Conservation (phyloP, 1,140 invertebrate species). For the Procambarus virginalis region DNA sequence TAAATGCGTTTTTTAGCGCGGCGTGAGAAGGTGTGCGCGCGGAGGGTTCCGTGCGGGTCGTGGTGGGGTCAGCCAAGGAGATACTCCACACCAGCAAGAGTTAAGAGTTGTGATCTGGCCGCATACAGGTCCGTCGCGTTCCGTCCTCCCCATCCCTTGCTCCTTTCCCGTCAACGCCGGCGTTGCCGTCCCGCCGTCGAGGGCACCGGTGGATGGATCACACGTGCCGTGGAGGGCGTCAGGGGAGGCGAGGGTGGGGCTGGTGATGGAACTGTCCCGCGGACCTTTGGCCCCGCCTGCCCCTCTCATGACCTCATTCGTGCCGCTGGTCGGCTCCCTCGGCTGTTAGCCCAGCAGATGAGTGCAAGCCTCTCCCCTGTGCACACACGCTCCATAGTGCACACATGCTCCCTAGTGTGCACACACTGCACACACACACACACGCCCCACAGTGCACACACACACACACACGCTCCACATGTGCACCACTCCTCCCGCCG, state of each 20-base stretch:
- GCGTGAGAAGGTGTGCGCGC: background rate
- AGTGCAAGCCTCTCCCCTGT: conserved; percentile 47
- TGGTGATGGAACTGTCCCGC: conserved; percentile 37
- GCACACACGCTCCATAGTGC: conserved; percentile 33
- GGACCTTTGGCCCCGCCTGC: conserved; percentile 61
- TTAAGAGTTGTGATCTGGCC: conserved; percentile 60
- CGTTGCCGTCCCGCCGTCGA: background rate
- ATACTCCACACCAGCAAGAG: conserved; percentile 51
- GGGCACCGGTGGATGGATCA: too few relatives aligned
- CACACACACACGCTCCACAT: conserved; percentile 46
- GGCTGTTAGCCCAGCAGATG: conserved; percentile 47
- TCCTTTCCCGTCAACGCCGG: background rate
- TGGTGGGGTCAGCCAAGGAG: conserved; percentile 46
- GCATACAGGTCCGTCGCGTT: conserved; percentile 46
- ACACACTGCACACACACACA: conserved; percentile 55
- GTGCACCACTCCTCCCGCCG: conserved; percentile 31
- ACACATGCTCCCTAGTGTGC: conserved; percentile 18
- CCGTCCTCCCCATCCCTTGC: background rate
- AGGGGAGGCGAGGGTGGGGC: conserved; percentile 35
- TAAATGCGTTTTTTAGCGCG: background rate
- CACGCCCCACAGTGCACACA: conserved; percentile 46
- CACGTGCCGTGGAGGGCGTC: background rate
- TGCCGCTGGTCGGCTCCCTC: conserved; percentile 4
- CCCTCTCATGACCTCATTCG: conserved; percentile 53
- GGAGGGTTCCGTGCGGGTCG: conserved; percentile 23